Conservation (phyloP, 2,797 vertebrate genomes). For the Passerculus sandwichensis region DNA sequence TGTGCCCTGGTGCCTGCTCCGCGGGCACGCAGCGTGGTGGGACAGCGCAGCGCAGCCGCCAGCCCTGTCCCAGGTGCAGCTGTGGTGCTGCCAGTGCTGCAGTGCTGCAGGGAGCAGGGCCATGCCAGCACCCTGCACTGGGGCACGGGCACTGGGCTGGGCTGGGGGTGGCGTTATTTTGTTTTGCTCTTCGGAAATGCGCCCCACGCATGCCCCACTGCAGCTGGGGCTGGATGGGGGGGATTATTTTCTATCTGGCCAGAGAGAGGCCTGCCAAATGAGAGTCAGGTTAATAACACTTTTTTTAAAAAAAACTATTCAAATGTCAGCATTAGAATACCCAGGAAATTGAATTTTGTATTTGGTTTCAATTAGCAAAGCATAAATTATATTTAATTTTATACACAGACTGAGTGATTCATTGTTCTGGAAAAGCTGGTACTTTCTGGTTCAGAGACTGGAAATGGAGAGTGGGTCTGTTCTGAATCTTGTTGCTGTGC, state of each 20-base stretch:
- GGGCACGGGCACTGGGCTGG: not conserved
- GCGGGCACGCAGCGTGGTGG: rapidly evolving
- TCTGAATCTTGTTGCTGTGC: not conserved
- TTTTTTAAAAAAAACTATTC: conserved; percentile 13
- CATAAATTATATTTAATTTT: conserved; percentile 79
- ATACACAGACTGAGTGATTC: conserved; percentile 59
- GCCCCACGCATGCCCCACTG: rapidly evolving
- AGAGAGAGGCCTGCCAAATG: not conserved
- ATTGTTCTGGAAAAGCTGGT: conserved; percentile 63
- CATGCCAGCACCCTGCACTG: not conserved
- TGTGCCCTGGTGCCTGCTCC: not conserved
- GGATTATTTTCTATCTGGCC: conserved; percentile 15
- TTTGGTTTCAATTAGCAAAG: conserved; percentile 81
- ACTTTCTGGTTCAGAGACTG: conserved; percentile 44
- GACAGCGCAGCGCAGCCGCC: not conserved
- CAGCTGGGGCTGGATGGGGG: not conserved
- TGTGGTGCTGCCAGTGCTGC: not conserved
- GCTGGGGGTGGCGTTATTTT: not conserved
- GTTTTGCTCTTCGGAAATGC: not conserved
- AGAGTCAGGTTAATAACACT: conserved; percentile 56
- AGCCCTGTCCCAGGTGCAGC: rapidly evolving
- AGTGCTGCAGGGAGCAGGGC: not conserved
- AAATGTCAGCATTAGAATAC: conserved; percentile 61
- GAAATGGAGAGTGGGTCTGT: conserved; percentile 19
- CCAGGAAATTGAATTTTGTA: conserved; percentile 75